Base-by-base conservation (phyloP, 2,888 invertebrate genomes). In the Eupsilia transversa region DNA sequence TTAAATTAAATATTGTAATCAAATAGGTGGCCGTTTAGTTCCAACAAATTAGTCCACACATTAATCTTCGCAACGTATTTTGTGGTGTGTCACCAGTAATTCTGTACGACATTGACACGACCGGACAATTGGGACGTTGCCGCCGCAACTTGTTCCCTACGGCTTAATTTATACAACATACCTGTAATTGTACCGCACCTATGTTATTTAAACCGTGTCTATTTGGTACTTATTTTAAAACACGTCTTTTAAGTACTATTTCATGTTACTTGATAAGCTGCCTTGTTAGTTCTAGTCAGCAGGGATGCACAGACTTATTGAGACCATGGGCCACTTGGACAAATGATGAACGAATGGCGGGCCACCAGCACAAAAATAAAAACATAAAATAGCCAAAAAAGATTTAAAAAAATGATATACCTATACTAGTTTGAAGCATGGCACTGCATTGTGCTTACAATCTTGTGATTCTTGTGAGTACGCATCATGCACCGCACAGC, bases 11-110 rank as follows among this genome's bases (percentile, higher is more conserved):
- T 79, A 72, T 49, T 56, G 20, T 63, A 35, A 72, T 80, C 33
- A 77, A 79, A 61, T 0, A 33, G 33, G 10, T 23, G 5, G 38
- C 10, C 60, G 7, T 49, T 76, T 61, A 72, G 20, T 41, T 23
- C 10, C 46, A 59, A 60, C 46, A 69, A 76, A 77, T 82, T 56
- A 60, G 33, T 61, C 3, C 6, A 14, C 30, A 43, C 73, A 43
- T 80, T 77, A 72, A 64, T 52, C 43, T 73, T 54, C 60, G 2
- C 27, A 30, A 6, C 49, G 41, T 72, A 80, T 77, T 63, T 80
- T 63, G 74, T 33, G 80, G 80, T 65, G 20, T 74, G 63, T 65
- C 59, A 74, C 64, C 80, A 65, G 80, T 77, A 77, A 77, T 80
- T 73, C 27, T 41, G 60, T 14, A 1, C 74, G 80, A 77, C 77